These are phyloP conservation scores for Mythimna impura DNA, from an alignment of 2,888 invertebrate species.

Conservation along the genomic window DNA sequence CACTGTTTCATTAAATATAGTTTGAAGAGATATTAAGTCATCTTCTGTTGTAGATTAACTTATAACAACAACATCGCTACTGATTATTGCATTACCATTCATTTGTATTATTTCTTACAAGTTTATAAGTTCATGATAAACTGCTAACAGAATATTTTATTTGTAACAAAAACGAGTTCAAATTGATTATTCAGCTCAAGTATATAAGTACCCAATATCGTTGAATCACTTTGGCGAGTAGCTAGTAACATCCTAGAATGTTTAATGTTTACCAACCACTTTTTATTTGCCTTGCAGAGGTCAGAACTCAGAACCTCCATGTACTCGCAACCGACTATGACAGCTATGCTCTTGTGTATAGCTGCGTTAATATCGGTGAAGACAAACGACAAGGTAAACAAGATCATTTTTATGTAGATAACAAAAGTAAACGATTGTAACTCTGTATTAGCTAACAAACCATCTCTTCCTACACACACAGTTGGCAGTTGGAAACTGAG, in stretches of 20 bases:
- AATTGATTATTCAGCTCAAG: background rate
- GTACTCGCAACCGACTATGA: constrained; percentile 82
- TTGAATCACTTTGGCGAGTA: background rate
- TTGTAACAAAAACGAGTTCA: background rate
- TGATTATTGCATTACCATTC: background rate
- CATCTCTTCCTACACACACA: constrained; percentile 56
- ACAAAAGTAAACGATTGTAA: constrained; percentile 76
- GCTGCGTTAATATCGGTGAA: constrained; percentile 73
- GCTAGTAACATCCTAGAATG: background rate
- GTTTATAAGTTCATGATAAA: background rate
- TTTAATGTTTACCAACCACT: background rate
- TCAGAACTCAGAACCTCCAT: constrained; percentile 70
- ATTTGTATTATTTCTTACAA: background rate
- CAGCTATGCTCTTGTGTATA: constrained; percentile 81
- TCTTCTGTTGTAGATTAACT: background rate
- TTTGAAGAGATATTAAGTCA: background rate
- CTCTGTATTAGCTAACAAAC: background rate
- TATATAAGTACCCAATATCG: background rate
- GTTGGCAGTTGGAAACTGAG: constrained; percentile 86
- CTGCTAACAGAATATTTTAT: background rate
- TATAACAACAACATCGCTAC: background rate
- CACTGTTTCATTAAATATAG: no score
- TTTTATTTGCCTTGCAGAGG: constrained; percentile 47
- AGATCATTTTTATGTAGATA: background rate
- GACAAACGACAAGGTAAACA: constrained; percentile 78